phyloP scores from a whole-genome alignment of 35 echinoderm and acorn worm genomes.

The Holothuria glaberrima region DNA sequence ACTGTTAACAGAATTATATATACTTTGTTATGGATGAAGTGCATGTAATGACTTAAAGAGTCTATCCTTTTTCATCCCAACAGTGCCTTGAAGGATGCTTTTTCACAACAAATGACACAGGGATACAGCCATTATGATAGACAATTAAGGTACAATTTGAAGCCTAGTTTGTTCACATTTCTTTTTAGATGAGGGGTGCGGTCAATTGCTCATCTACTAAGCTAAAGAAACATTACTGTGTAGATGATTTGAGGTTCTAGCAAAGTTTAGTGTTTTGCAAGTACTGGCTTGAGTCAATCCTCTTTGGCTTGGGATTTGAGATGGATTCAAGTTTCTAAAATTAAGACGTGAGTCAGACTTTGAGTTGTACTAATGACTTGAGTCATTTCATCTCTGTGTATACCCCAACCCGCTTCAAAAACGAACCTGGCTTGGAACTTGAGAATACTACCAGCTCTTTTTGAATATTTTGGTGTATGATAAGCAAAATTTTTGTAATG shows the following conservation, averaged over 20 bases:
- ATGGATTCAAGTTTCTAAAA: too few species aligned
- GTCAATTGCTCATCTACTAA: too few species aligned
- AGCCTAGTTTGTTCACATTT: background rate
- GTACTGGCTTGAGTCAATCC: background rate
- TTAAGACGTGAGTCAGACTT: background rate
- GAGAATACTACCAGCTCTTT: too few species aligned
- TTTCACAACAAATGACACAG: constrained; percentile 87
- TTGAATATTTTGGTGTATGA: too few species aligned
- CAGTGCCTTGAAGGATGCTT: constrained; percentile 95
- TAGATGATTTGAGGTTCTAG: background rate
- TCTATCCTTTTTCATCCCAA: background rate
- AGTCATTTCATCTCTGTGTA: too few species aligned
- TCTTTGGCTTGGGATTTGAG: background rate
- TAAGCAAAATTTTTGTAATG: too few species aligned
- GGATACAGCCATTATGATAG: constrained; percentile 98
- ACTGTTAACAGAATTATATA: too few species aligned
- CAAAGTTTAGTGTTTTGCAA: background rate
- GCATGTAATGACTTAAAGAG: background rate
- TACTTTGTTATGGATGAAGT: background rate
- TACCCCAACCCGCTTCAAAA: too few species aligned
- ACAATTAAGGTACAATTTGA: constrained; percentile 78
- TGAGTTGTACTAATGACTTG: background rate
- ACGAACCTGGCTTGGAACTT: too few species aligned
- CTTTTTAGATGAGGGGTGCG: background rate
- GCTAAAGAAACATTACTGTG: background rate